Evolutionary conservation across 1,140 invertebrate species (phyloP), one percentile per base, ranked within the genome.

Genomic region (Streblospio benedicti): DNA sequence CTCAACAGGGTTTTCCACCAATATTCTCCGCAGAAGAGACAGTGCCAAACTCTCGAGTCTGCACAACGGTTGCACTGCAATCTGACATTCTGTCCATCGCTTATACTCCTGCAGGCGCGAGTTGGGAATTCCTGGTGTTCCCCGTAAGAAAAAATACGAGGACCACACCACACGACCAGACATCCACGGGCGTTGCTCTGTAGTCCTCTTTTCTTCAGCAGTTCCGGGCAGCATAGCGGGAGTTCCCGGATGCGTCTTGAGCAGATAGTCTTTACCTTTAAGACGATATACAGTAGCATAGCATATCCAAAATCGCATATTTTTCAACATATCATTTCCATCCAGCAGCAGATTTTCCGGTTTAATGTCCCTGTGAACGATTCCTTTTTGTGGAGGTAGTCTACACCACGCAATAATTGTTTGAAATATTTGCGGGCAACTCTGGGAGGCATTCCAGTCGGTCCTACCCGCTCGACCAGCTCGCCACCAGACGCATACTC

Each of bases 241-340:
- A 23, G 94, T 97, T 31, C 94, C 94, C 81, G 93, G 97, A 71
- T 86, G 85, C 68, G 89, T 89, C 63, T 90, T 85, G 67, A 97
- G 78, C 63, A 85, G 75, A 49, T 93, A 83, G 80, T 94, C 90
- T 69, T 83, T 67, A 12, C 80, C 81, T 27, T 80, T 71, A 62
- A 79, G 71, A 28, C 81, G 70, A 66, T 82, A 85, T 63, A 97
- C 79, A 1, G 95, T n/a, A n/a, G n/a, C n/a, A n/a, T 97, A 14
- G 94, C 91, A 80, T 98, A 83, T 58, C 95, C 95, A 83, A 98
- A 97, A 81, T 99, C 95, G 1, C 90, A 87, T 61, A 99, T 92
- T 83, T 97, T 97, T 18, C 30, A 33, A 72, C 62, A 61, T 68
- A 80, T 79, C 76, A 73, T 86, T 80, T 59, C 84, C 83, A 80